phyloP scores from a whole-genome alignment of 2,888 invertebrate genomes.

The Oscheius sp. region DNA sequence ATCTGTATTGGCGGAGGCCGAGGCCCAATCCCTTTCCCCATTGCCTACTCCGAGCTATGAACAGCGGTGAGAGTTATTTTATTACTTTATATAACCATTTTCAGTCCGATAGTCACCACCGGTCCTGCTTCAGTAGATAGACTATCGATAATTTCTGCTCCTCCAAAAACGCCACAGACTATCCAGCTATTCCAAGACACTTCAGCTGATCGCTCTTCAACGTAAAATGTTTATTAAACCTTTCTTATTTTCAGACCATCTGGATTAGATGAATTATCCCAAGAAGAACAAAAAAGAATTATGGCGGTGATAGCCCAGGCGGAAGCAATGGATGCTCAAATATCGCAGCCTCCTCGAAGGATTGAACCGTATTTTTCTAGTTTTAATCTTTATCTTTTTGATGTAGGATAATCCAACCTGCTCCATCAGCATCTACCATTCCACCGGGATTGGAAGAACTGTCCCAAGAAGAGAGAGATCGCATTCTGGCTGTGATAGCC shows the following conservation, averaged over 20 bases:
- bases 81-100: neutral
- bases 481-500: conserved; percentile 78
- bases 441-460: conserved; percentile 70
- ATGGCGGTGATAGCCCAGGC: conserved; percentile 74
- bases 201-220: neutral
- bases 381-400: neutral
- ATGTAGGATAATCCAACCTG: neutral
- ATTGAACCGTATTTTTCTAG: neutral
- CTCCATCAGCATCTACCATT: neutral
- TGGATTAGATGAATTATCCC: conserved; percentile 72
- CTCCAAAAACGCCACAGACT: no score
- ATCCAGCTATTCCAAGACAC: no score
- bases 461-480: conserved; percentile 76
- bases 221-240: neutral
- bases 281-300: conserved; percentile 76
- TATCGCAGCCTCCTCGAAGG: neutral
- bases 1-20: conserved; percentile 74
- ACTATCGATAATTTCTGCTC: no score
- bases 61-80: neutral
- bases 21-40: conserved; percentile 18
- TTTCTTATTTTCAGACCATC: no score
- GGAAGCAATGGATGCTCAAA: conserved; percentile 30
- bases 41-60: no score
- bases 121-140: no score
- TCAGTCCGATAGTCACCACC: neutral